These are phyloP conservation scores for Euschistus heros DNA, from an alignment of 1,140 invertebrate species.

Conservation along the genomic window DNA sequence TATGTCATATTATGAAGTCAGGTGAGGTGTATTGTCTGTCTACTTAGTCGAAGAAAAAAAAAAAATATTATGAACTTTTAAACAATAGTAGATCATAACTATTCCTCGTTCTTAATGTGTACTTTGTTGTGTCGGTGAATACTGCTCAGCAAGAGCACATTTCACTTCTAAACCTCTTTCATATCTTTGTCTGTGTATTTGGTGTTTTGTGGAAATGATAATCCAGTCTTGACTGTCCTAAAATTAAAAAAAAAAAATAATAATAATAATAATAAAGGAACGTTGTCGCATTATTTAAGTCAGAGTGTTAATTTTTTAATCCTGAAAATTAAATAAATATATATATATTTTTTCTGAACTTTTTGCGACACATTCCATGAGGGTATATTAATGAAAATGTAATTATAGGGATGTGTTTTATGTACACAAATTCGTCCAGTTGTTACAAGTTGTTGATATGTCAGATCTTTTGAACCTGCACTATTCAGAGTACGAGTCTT, in stretches of 20 bases:
- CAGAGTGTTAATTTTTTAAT: conserved; percentile 13
- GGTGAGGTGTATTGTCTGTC: too few relatives aligned
- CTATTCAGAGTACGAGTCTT: too few relatives aligned
- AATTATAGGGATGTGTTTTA: conserved; percentile 15
- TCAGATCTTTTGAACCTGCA: background rate
- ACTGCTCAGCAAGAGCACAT: too few relatives aligned
- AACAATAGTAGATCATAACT: too few relatives aligned
- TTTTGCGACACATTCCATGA: background rate
- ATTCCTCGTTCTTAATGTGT: too few relatives aligned
- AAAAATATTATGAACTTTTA: too few relatives aligned
- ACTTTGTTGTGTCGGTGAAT: too few relatives aligned
- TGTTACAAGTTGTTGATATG: conserved; percentile 14
- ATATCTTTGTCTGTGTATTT: too few relatives aligned
- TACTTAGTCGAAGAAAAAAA: too few relatives aligned
- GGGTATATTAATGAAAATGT: background rate
- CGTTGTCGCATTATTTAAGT: background rate
- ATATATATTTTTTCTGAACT: conserved; percentile 12
- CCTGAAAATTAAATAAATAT: conserved; percentile 10
- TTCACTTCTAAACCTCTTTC: too few relatives aligned
- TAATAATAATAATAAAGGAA: background rate
- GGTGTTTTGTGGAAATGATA: background rate
- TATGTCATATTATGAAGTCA: too few relatives aligned
- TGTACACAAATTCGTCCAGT: conserved; percentile 15
- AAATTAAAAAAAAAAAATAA: background rate
- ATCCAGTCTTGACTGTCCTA: conserved; percentile 12